Evolutionary conservation across 2,113 vertebrate genomes (phyloP).

Genomic region (Telmatochromis sp.): DNA sequence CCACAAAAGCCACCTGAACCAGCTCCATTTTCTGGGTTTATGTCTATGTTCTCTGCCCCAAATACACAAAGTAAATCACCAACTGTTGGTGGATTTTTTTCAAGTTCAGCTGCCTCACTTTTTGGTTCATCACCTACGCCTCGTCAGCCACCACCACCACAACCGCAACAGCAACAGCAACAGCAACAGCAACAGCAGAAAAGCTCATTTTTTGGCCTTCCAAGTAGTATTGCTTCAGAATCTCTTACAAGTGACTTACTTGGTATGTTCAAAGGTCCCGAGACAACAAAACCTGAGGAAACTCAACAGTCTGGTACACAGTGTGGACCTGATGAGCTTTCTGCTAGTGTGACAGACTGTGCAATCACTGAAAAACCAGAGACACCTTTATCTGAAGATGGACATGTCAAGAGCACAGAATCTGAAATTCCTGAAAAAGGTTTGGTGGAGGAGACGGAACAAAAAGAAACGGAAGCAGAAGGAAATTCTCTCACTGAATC

Average conservation of each 20-base stretch:
- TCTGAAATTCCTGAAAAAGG: slow-evolving; percentile 23
- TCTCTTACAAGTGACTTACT: slow-evolving; percentile 79
- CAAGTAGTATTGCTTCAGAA: slow-evolving; percentile 68
- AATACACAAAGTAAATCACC: slow-evolving; percentile 72
- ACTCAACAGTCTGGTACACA: not conserved
- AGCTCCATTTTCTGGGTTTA: slow-evolving; percentile 86
- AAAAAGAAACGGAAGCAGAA: slow-evolving; percentile 21
- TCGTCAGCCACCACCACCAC: slow-evolving; percentile 28
- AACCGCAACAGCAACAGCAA: slow-evolving; percentile 43
- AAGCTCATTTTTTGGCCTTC: slow-evolving; percentile 80
- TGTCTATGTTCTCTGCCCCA: slow-evolving; percentile 83
- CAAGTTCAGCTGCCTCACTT: slow-evolving; percentile 69
- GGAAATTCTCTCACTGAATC: not conserved
- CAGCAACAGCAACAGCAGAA: slow-evolving; percentile 70
- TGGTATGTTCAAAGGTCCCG: slow-evolving; percentile 78
- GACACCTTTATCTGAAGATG: not conserved
- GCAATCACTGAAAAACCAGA: slow-evolving; percentile 25
- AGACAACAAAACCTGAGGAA: slow-evolving; percentile 54
- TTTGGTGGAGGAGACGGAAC: slow-evolving; percentile 25
- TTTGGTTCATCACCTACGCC: slow-evolving; percentile 62
- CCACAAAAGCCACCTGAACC: slow-evolving; percentile 66
- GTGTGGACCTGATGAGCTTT: not conserved
- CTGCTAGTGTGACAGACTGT: not conserved
- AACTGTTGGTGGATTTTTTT: slow-evolving; percentile 75
- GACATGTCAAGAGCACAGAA: not conserved